These are phyloP conservation scores for Dallia pectoralis DNA, from an alignment of 2,797 vertebrate species.

Conservation along the genomic window DNA sequence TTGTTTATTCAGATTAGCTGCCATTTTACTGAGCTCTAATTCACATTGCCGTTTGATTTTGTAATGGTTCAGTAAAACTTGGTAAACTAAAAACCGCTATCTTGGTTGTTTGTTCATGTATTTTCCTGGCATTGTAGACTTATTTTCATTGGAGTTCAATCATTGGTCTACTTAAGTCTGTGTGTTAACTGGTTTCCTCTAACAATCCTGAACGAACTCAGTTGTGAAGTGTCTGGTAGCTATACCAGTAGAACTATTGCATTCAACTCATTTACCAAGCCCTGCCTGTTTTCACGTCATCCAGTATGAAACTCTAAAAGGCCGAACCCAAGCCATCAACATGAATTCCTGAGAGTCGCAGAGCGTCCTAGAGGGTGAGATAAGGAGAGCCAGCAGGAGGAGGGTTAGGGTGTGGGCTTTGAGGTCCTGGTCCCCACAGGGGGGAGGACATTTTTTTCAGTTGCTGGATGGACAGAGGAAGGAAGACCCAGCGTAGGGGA, in stretches of 20 bases:
- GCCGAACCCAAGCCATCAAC: constrained; percentile 10
- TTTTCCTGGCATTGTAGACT: too few relatives aligned
- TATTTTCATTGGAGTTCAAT: too few relatives aligned
- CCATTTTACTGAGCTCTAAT: too few relatives aligned
- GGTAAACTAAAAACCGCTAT: too few relatives aligned
- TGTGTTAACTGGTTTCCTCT: neutral
- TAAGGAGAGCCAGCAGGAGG: constrained; percentile 22
- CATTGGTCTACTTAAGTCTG: too few relatives aligned
- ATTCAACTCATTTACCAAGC: neutral
- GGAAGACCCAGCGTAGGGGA: constrained; percentile 16
- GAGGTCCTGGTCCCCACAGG: constrained; percentile 22
- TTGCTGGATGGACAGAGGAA: neutral
- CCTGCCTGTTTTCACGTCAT: neutral
- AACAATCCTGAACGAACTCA: neutral
- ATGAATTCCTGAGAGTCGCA: constrained; percentile 39
- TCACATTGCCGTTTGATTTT: too few relatives aligned
- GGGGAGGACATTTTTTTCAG: constrained; percentile 1
- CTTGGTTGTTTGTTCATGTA: too few relatives aligned
- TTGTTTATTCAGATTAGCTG: too few relatives aligned
- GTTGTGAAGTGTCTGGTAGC: neutral
- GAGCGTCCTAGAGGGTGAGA: constrained; percentile 23
- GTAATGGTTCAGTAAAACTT: too few relatives aligned
- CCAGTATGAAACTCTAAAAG: neutral
- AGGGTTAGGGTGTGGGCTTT: constrained; percentile 23
- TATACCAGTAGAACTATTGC: neutral